Evolutionary conservation across 2,888 invertebrate genomes (phyloP).

Genomic region (Lacanobia wlatinum): DNA sequence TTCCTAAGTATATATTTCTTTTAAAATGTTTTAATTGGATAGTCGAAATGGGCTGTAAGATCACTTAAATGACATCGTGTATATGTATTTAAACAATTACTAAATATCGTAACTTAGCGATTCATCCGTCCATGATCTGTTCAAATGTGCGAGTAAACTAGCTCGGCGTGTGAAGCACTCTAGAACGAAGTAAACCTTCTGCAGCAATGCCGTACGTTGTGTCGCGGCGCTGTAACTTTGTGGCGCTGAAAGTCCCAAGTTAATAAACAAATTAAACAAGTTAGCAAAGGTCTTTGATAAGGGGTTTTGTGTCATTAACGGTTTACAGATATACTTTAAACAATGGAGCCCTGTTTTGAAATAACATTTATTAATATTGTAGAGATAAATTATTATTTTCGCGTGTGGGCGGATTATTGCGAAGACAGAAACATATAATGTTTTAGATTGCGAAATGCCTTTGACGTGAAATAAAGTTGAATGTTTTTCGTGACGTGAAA

Average conservation of each 20-base stretch:
- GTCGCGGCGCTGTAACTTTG: conserved; percentile 28
- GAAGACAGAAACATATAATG: neutral
- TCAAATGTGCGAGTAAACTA: neutral
- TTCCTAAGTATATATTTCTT: no score
- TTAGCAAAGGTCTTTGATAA: conserved; percentile 61
- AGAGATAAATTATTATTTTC: conserved; percentile 17
- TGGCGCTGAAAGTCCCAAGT: conserved; percentile 57
- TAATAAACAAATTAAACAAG: conserved; percentile 71
- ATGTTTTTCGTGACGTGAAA: neutral
- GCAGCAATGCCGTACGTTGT: neutral
- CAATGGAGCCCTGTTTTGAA: conserved; percentile 30
- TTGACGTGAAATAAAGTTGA: conserved; percentile 26
- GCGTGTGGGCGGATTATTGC: conserved; percentile 1
- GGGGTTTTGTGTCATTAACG: conserved; percentile 58
- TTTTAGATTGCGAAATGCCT: neutral
- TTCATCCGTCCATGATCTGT: neutral
- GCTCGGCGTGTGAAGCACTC: no score
- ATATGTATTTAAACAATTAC: no score
- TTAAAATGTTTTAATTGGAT: no score
- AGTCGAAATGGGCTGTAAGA: no score
- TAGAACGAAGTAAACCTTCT: conserved; percentile 12
- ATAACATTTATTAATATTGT: conserved; percentile 9
- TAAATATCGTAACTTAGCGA: neutral
- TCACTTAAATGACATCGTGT: no score
- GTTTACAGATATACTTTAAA: conserved; percentile 45